Percentiles rank a stretch among this genome's conserved stretches.
These are phyloP conservation scores for Xestia rhomboidea DNA, from an alignment of 2,888 invertebrate species.

Conservation along the genomic window DNA sequence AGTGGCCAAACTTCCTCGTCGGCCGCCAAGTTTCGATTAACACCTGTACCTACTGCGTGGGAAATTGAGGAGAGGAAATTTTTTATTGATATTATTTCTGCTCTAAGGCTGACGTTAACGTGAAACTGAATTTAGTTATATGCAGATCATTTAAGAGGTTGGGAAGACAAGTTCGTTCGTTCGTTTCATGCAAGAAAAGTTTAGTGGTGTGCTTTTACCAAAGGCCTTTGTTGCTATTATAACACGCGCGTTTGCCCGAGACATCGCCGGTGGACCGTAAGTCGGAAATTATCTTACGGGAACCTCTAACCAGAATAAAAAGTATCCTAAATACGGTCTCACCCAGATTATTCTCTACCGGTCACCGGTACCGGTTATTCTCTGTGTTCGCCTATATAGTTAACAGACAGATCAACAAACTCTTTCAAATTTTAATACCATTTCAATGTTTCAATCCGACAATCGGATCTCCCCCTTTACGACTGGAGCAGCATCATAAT, in stretches of 20 bases:
- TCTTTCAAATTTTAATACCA: neutral
- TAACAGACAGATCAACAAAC: neutral
- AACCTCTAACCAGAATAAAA: neutral
- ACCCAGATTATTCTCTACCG: neutral
- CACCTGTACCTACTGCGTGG: constrained; percentile 73
- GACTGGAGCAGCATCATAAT: neutral
- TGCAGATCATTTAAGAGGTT: neutral
- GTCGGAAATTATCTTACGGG: neutral
- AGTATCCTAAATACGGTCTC: neutral
- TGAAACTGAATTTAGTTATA: too few species aligned
- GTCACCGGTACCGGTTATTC: too few species aligned
- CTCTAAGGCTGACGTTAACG: neutral
- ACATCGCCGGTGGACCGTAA: neutral
- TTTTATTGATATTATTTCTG: constrained; percentile 4
- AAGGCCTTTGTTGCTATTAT: too few species aligned
- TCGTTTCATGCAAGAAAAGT: neutral
- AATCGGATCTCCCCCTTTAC: neutral
- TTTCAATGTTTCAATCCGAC: neutral
- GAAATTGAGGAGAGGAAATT: neutral
- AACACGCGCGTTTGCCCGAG: too few species aligned
- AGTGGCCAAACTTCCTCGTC: constrained; percentile 61
- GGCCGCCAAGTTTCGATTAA: constrained; percentile 71
- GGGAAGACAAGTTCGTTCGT: too few species aligned
- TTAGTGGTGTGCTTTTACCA: neutral
- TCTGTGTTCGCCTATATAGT: too few species aligned